Conservation (phyloP, 2,888 invertebrate species). For the Tryphoninae sp. region DNA sequence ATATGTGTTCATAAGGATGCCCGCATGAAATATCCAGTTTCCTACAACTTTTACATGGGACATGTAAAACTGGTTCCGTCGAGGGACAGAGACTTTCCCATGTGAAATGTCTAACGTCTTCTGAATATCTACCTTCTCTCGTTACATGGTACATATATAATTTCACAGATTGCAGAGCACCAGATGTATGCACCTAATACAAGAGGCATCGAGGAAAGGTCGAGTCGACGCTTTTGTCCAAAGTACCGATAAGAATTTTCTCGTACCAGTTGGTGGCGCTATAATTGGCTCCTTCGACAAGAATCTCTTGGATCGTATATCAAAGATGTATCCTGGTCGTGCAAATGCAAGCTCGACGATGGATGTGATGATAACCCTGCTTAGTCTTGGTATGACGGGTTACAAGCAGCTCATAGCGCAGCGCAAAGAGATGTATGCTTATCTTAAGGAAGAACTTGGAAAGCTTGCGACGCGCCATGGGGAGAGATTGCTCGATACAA, state of each 20-base stretch:
- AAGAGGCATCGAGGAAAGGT: conserved; percentile 86
- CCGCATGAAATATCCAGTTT: too few species aligned
- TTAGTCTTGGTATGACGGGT: conserved; percentile 86
- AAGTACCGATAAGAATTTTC: conserved; percentile 92
- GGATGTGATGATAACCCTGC: conserved; percentile 89
- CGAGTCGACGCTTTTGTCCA: conserved; percentile 91
- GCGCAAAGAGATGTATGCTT: conserved; percentile 85
- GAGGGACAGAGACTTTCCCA: too few species aligned
- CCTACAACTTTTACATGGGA: too few species aligned
- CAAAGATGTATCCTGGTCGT: conserved; percentile 87
- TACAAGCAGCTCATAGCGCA: conserved; percentile 85
- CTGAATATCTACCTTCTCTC: too few species aligned
- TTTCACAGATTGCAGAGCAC: conserved; percentile 84
- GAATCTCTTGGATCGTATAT: conserved; percentile 84
- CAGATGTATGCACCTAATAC: conserved; percentile 86
- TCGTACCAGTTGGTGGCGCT: conserved; percentile 93
- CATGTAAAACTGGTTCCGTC: too few species aligned
- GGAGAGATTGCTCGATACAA: conserved; percentile 84
- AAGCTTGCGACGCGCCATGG: conserved; percentile 83
- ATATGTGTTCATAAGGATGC: too few species aligned
- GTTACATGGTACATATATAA: too few species aligned
- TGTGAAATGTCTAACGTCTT: too few species aligned
- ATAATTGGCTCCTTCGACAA: conserved; percentile 88
- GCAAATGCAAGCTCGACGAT: conserved; percentile 88
- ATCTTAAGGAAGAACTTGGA: conserved; percentile 84